Conservation (phyloP, 1,140 invertebrate species). For the Platyura marginata region DNA sequence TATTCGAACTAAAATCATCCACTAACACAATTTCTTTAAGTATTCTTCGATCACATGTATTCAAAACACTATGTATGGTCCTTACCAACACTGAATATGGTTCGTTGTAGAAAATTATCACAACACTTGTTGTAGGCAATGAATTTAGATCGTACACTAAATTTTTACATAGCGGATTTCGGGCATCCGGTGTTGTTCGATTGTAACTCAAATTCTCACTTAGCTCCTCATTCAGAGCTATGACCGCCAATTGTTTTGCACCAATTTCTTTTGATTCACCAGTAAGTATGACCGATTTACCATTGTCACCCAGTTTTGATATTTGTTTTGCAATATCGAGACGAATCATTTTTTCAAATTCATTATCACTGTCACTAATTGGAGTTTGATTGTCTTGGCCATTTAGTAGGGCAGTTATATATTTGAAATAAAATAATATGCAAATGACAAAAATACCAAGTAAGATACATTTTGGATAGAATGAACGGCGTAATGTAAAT, state of each 20-base stretch:
- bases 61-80: slow-evolving; percentile 75
- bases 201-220: slow-evolving; percentile 65
- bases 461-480: neutral
- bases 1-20: slow-evolving; percentile 70
- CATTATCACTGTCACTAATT: neutral
- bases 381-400: neutral
- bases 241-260: slow-evolving; percentile 46
- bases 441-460: neutral
- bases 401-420: neutral
- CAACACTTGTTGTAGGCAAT: slow-evolving; percentile 37
- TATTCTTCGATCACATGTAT: slow-evolving; percentile 45
- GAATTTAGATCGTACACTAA: slow-evolving; percentile 27
- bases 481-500: neutral
- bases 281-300: slow-evolving; percentile 35
- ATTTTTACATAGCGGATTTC: slow-evolving; percentile 29
- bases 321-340: slow-evolving; percentile 23
- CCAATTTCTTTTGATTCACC: slow-evolving; percentile 32
- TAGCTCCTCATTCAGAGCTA: slow-evolving; percentile 64
- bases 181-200: slow-evolving; percentile 41
- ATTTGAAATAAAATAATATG: neutral
- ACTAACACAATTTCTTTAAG: slow-evolving; percentile 75
- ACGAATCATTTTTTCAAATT: slow-evolving; percentile 22
- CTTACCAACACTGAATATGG: slow-evolving; percentile 66
- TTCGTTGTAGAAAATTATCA: slow-evolving; percentile 84
- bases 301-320: slow-evolving; percentile 38